Evolutionary conservation across 92 coral and sea anemone genomes (phyloP).

Genomic region (Porites lobata): DNA sequence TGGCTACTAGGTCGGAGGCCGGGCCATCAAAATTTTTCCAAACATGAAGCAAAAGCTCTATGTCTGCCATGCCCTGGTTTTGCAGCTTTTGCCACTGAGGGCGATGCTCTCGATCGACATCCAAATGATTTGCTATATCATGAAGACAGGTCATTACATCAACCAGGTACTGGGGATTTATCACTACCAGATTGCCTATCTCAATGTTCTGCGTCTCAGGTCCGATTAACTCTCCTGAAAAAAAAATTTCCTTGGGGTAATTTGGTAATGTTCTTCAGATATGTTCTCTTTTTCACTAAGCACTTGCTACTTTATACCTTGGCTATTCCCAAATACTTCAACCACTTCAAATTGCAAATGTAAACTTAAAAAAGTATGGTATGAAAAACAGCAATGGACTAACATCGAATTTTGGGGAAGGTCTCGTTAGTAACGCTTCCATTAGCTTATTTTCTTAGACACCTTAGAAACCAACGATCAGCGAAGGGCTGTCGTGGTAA

Average conservation of each 20-base stretch:
- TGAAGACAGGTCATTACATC: slow-evolving; percentile 80
- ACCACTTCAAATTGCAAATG: too few relatives aligned
- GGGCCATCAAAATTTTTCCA: slow-evolving; percentile 58
- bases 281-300: too few relatives aligned
- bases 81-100: slow-evolving; percentile 51
- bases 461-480: too few relatives aligned
- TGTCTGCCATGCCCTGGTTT: slow-evolving; percentile 56
- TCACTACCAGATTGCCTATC: slow-evolving; percentile 55
- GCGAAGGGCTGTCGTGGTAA: too few relatives aligned
- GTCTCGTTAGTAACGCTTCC: too few relatives aligned
- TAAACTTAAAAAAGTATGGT: too few relatives aligned
- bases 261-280: too few relatives aligned
- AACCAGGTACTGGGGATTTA: slow-evolving; percentile 78
- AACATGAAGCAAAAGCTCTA: slow-evolving; percentile 46
- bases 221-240: slow-evolving; percentile 59
- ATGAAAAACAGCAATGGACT: too few relatives aligned
- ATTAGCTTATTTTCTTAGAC: not conserved
- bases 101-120: slow-evolving; percentile 56
- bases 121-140: slow-evolving; percentile 48
- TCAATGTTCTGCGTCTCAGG: slow-evolving; percentile 25
- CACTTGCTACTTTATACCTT: too few relatives aligned
- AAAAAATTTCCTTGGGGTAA: not conserved
- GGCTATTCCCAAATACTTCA: too few relatives aligned
- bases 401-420: too few relatives aligned
- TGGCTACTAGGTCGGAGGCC: slow-evolving; percentile 60